phyloP scores from a whole-genome alignment of 2,113 vertebrate genomes.

The Tragelaphus scriptus region DNA sequence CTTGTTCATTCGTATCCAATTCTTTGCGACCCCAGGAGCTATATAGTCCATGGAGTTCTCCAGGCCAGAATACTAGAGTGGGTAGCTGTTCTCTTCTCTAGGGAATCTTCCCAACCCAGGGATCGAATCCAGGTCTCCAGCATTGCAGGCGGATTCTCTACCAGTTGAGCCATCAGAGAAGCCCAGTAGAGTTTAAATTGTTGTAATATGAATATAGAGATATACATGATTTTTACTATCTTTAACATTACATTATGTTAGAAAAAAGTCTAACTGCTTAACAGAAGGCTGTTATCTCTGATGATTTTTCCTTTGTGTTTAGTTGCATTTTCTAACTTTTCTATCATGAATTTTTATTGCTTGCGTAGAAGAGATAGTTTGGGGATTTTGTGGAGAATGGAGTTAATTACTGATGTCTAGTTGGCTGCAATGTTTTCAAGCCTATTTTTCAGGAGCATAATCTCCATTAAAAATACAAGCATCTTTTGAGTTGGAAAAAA shows the following conservation, averaged over 20 bases:
- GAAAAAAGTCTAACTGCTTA: not conserved
- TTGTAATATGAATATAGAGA: not conserved
- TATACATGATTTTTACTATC: not conserved
- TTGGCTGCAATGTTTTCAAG: not conserved
- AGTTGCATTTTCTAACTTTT: not conserved
- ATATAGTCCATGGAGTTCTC: not conserved
- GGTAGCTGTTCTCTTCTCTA: not conserved
- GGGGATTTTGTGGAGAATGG: not conserved
- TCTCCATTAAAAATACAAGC: not conserved
- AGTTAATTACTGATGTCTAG: not conserved
- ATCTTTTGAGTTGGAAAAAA: not conserved
- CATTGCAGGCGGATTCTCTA: not conserved
- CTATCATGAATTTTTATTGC: not conserved
- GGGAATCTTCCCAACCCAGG: not conserved
- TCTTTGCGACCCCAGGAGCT: not conserved
- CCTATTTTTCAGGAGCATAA: slow-evolving; percentile 8
- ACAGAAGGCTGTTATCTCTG: not conserved
- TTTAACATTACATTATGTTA: not conserved
- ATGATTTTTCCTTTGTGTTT: not conserved
- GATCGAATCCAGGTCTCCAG: not conserved
- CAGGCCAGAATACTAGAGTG: not conserved
- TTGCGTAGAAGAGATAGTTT: not conserved
- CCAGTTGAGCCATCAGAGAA: not conserved
- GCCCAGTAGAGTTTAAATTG: not conserved
- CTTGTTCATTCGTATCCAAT: not conserved